A percentile compares a stretch with the other conserved stretches of the same genome.
Conservation (phyloP, 30 jellyfish, hydroid and myxozoan genomes). For the Aurelia coerulea region DNA sequence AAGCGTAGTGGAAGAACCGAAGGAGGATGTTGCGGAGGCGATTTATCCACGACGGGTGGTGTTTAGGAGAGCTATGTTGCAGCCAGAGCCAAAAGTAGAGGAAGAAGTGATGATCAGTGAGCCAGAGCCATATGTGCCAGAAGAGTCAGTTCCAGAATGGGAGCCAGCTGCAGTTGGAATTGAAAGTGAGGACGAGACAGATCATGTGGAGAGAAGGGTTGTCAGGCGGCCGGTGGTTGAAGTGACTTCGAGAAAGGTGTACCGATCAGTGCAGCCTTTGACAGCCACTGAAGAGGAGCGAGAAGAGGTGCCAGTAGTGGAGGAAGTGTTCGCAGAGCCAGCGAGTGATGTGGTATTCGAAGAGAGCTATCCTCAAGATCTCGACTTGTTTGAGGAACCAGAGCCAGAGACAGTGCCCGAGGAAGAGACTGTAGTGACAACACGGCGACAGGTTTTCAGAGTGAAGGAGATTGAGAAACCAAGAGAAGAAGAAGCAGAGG, state of each 20-base stretch:
- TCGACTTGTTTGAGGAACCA: constrained; percentile 46
- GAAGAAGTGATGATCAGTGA: constrained; percentile 35
- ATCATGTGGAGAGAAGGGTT: constrained; percentile 38
- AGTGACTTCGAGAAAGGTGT: constrained; percentile 39
- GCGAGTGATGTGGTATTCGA: constrained; percentile 31
- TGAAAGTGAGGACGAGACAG: constrained; percentile 32
- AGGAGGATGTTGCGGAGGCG: constrained; percentile 46
- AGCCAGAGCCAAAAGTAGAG: not conserved
- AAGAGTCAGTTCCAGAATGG: constrained; percentile 21
- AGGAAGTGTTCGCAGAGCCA: constrained; percentile 76
- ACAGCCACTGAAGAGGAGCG: not conserved
- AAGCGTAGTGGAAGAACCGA: constrained; percentile 4
- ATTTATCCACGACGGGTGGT: constrained; percentile 53
- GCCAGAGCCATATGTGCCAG: constrained; percentile 54
- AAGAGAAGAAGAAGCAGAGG: not conserved
- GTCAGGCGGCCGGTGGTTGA: constrained; percentile 47
- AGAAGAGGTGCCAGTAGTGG: constrained; percentile 51
- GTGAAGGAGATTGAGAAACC: not conserved
- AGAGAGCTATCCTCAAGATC: constrained; percentile 28
- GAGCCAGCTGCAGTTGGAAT: too few relatives aligned
- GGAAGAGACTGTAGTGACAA: not conserved
- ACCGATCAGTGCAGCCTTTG: constrained; percentile 31
- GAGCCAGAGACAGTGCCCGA: constrained; percentile 31
- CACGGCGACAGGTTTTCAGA: constrained; percentile 54
- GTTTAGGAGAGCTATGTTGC: constrained; percentile 38